Base-by-base conservation (phyloP, 2,888 invertebrate genomes). In the Drosophila birchii region DNA sequence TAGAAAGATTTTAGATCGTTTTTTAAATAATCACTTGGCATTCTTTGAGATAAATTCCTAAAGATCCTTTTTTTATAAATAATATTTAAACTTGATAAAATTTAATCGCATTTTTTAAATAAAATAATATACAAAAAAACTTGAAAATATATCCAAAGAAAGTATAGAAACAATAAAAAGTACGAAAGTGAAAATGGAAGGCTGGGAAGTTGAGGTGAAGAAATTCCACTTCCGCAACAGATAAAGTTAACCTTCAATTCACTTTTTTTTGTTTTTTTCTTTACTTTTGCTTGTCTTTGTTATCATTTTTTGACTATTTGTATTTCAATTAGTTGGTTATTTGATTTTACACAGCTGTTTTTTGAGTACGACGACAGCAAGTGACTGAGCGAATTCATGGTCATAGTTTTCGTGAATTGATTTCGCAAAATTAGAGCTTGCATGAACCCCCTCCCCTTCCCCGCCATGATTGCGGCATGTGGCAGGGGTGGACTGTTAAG, bases 261-360 rank as follows among this genome's bases (percentile, higher is more conserved):
- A 20, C 20, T 56, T 23, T 56, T 29, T 41, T 55, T 9, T n/a
- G n/a, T 14, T 54, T n/a, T 56, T 32, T 32, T 9, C 2, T 18
- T 26, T 20, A 12, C 20, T 23, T 23, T 44, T 44, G 14, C 23
- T 44, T 16, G 8, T 20, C 4, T 34, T 45, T 23, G 44, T 20
- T 43, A 44, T 12, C 14, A 8, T 55, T 54, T 54, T 32, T 41
- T 23, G 34, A 32, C 23, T 57, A 43, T 60, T 58, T 60, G 58
- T 60, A 5, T 60, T 58, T 14, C 60, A 61, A 61, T 61, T 61
- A 58, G 58, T 34, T 49, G 41, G 39, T 18, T 51, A 36, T 63
- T 64, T 49, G 18, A 62, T 41, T 64, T 64, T 64, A 64, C 64
- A 64, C 64, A 64, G 64, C 64, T 64, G 64, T 64, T 64, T 64